Conservation (phyloP, 2,113 vertebrate genomes). For the Collichthys lucidus region DNA sequence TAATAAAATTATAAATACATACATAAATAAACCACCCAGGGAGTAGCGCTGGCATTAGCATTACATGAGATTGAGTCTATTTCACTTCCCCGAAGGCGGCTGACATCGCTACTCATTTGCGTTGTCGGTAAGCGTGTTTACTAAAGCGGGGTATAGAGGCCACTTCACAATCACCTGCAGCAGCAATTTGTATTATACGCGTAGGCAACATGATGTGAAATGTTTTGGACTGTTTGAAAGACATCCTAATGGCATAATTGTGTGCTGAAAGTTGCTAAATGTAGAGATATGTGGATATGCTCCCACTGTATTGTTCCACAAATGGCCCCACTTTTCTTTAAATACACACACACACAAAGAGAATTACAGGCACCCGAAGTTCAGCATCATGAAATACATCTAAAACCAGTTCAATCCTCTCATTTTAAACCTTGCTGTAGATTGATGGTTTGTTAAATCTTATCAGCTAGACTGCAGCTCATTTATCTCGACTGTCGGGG, state of each 20-base stretch:
- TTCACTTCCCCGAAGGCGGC: slow-evolving; percentile 30
- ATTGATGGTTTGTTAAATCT: slow-evolving; percentile 61
- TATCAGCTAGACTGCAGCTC: slow-evolving; percentile 48
- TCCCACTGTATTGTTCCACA: not conserved
- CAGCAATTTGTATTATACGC: slow-evolving; percentile 33
- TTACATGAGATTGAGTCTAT: slow-evolving; percentile 42
- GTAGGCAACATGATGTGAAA: slow-evolving; percentile 27
- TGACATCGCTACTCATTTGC: slow-evolving; percentile 56
- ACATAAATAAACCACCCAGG: slow-evolving; percentile 58
- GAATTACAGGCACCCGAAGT: slow-evolving; percentile 33
- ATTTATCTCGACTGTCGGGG: slow-evolving; percentile 53
- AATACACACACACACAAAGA: slow-evolving; percentile 10
- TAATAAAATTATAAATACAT: slow-evolving; percentile 60
- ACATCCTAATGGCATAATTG: slow-evolving; percentile 25
- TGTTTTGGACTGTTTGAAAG: slow-evolving; percentile 36
- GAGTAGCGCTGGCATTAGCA: slow-evolving; percentile 31
- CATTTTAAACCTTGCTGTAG: slow-evolving; percentile 15
- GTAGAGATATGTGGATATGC: not conserved
- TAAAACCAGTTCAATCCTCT: slow-evolving; percentile 19
- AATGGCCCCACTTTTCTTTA: slow-evolving; percentile 23
- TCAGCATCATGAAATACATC: slow-evolving; percentile 35
- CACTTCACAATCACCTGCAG: slow-evolving; percentile 51
- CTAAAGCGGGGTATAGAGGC: slow-evolving; percentile 9
- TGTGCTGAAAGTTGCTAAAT: slow-evolving; percentile 31
- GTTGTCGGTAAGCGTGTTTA: slow-evolving; percentile 43